Evolutionary conservation across 2,113 vertebrate species (phyloP), one percentile per base, ranked within the genome.

Genomic region (Pelusios castaneus): DNA sequence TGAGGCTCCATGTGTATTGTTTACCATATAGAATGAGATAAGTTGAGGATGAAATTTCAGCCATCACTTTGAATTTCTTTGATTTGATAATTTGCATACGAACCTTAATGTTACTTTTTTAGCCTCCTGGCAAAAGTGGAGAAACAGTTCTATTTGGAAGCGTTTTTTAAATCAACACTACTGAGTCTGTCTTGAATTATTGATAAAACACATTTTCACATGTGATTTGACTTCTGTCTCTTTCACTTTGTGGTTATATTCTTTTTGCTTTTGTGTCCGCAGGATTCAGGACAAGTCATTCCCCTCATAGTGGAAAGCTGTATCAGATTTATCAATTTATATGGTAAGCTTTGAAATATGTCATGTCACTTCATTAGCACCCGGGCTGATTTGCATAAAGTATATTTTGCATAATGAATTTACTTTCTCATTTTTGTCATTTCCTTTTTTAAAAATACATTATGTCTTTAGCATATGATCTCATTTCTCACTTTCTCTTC

Each of bases 221-320:
- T 31, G 85, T 75, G 95, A 47, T 77, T 49, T 52, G 6, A 79
- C 82, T 82, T 51, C 91, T 29, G 58, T 90, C 43, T 75, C 58
- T 92, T 86, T 94, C 73, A 27, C 49, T 94, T 60, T 95, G 56
- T 84, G 80, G 27, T 63, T 67, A 94, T 60, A 89, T 8, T 91
- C 24, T 47, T 89, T 92, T 34, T 92, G 47, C 77, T 93, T 91
- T 94, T 93, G 41, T 96, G 96, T 95, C 95, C 96, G 5, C 97
- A 99, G 99, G 99, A 99, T 97, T 99, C 99, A 29, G 99, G 99
- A 89, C 99, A 99, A 97, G 98, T 98, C 55, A 99, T 99, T 92
- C 99, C 99, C 51, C 98, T 99, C 63, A 98, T 99, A 58, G 99
- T 99, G 88, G 99, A 99, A 97, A 99, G 99, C 97, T 99, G 99